Conservation (phyloP, 2,888 invertebrate species). For the Brachylomia viminalis region DNA sequence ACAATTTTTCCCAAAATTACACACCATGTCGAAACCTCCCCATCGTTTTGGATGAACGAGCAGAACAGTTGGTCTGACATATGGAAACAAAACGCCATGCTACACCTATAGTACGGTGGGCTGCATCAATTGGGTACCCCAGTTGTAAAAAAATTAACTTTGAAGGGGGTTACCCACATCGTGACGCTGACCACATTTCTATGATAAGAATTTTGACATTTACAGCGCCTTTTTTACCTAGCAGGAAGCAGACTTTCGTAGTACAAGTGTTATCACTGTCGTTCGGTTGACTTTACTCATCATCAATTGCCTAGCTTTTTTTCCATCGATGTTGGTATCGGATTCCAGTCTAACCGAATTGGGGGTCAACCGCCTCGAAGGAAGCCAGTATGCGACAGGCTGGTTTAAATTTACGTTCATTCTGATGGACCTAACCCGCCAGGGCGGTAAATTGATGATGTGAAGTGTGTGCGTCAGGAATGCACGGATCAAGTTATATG, state of each 20-base stretch:
- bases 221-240: not conserved
- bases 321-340: not conserved
- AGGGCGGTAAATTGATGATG: no score
- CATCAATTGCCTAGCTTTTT: not conserved
- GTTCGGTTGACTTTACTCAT: not conserved
- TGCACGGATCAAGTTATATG: no score
- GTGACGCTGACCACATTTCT: not conserved
- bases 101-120: not conserved
- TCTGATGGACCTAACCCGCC: no score
- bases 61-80: constrained; percentile 64
- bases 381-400: no score
- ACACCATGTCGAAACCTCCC: constrained; percentile 43
- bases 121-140: no score
- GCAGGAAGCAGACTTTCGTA: not conserved
- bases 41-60: constrained; percentile 63
- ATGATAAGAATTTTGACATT: not conserved
- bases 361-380: no score
- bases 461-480: no score
- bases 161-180: no score
- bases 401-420: no score
- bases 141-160: no score
- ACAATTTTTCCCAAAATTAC: constrained; percentile 60
- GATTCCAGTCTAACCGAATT: not conserved
- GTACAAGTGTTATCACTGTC: not conserved
- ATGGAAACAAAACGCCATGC: constrained; percentile 55